Conservation (phyloP, 2,888 invertebrate genomes). For the Dicycla oo region DNA sequence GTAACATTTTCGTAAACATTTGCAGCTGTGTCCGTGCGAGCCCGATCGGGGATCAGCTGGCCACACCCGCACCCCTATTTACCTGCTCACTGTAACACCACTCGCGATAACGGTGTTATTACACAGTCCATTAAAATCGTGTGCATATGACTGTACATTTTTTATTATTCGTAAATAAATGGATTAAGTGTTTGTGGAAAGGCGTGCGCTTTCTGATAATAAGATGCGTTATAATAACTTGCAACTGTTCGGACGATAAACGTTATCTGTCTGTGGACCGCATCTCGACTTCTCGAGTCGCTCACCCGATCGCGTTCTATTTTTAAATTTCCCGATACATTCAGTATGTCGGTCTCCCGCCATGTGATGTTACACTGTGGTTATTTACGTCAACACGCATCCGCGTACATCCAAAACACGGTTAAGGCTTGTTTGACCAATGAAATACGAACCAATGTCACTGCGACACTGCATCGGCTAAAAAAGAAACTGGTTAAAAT, state of each 20-base stretch:
- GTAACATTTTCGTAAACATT: constrained; percentile 78
- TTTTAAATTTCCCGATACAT: constrained; percentile 80
- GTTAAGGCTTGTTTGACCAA: constrained; percentile 58
- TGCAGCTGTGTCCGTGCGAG: constrained; percentile 75
- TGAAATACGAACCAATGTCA: constrained; percentile 69
- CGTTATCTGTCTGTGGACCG: constrained; percentile 76
- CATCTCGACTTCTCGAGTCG: constrained; percentile 70
- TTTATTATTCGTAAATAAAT: constrained; percentile 46
- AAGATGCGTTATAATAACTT: constrained; percentile 56
- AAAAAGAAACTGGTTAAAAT: constrained; percentile 65
- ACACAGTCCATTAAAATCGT: constrained; percentile 42
- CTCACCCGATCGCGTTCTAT: constrained; percentile 77
- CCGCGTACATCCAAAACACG: constrained; percentile 67
- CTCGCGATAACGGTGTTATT: constrained; percentile 49
- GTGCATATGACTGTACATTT: constrained; percentile 49
- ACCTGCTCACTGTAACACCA: constrained; percentile 46
- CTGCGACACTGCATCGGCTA: constrained; percentile 50
- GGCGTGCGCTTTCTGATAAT: constrained; percentile 56
- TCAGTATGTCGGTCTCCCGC: constrained; percentile 75
- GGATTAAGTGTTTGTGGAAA: constrained; percentile 52
- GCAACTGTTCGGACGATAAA: constrained; percentile 70
- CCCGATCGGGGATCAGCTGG: constrained; percentile 87
- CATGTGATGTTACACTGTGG: constrained; percentile 74
- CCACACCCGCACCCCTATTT: constrained; percentile 79
- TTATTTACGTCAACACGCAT: constrained; percentile 81